These are phyloP conservation scores for Athalia rosae DNA, from an alignment of 2,888 invertebrate species.

Conservation along the genomic window DNA sequence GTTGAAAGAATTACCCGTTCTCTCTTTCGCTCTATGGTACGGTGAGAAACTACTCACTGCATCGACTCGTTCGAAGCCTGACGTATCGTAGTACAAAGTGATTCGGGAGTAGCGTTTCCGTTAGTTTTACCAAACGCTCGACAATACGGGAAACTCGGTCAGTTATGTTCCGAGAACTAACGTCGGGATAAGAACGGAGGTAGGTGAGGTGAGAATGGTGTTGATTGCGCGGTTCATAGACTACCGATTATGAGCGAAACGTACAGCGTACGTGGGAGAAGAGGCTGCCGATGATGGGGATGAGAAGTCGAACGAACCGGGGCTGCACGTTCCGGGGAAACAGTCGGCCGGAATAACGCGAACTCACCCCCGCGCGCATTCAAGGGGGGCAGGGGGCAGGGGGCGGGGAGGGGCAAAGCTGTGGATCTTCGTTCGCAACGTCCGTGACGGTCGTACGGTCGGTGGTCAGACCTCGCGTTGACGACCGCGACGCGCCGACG, in stretches of 20 bases:
- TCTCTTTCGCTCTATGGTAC: too few relatives aligned
- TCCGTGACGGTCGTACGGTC: neutral
- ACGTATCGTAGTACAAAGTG: too few relatives aligned
- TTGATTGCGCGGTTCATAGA: constrained; percentile 20
- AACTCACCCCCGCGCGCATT: too few relatives aligned
- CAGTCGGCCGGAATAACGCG: constrained; percentile 15
- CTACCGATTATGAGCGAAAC: neutral
- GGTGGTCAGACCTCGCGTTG: neutral
- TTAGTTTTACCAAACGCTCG: too few relatives aligned
- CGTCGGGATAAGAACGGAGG: too few relatives aligned
- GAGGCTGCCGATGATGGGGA: too few relatives aligned
- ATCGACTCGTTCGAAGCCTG: too few relatives aligned
- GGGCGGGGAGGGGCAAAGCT: constrained; percentile 19
- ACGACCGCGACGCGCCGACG: constrained; percentile 25
- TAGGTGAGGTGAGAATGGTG: neutral
- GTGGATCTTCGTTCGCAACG: neutral
- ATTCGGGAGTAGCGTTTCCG: too few relatives aligned
- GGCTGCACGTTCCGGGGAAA: constrained; percentile 17
- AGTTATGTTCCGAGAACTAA: neutral
- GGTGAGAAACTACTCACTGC: too few relatives aligned
- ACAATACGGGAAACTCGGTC: neutral
- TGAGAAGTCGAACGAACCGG: constrained; percentile 5
- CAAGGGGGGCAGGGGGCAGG: neutral
- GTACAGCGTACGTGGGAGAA: too few relatives aligned
- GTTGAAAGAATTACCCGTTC: too few relatives aligned